Percentiles rank a stretch among this genome's conserved stretches.
Evolutionary conservation across 2,888 invertebrate genomes (phyloP).

Genomic region (Megaustenia siamemsis): DNA sequence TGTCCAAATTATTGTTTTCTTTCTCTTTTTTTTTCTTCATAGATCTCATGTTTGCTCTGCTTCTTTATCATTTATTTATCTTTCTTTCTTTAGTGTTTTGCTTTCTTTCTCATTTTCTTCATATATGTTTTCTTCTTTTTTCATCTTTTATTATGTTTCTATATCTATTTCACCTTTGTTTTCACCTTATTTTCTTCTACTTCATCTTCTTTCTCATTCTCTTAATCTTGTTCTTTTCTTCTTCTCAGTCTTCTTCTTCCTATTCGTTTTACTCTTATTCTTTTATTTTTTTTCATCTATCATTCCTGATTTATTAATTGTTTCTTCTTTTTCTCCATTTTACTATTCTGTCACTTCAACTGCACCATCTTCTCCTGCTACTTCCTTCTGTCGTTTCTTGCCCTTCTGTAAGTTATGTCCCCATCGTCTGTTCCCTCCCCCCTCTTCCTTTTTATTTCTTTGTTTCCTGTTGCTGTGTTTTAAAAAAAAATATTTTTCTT

Average conservation of each 20-base stretch:
- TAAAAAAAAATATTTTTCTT: background rate
- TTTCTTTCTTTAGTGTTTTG: no score
- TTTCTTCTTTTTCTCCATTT: background rate
- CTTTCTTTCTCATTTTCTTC: no score
- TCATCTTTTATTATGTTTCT: background rate
- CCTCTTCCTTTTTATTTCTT: constrained; percentile 30
- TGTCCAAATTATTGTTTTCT: no score
- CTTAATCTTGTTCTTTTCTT: no score
- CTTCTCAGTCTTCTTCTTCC: constrained; percentile 17
- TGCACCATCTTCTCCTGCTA: background rate
- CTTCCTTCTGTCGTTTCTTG: background rate
- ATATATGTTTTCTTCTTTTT: background rate
- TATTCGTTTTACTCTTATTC: background rate
- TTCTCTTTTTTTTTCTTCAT: no score
- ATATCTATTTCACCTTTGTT: background rate
- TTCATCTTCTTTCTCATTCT: no score
- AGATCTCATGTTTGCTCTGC: no score
- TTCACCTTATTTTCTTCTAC: background rate
- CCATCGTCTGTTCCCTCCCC: background rate
- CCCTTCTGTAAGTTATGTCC: no score
- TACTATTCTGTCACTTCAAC: background rate
- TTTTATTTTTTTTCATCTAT: no score
- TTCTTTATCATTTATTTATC: no score
- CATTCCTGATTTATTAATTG: no score
- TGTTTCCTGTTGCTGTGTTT: background rate